Base-by-base conservation (phyloP, 2,113 vertebrate genomes). In the Paradoxurus hermaphroditus region DNA sequence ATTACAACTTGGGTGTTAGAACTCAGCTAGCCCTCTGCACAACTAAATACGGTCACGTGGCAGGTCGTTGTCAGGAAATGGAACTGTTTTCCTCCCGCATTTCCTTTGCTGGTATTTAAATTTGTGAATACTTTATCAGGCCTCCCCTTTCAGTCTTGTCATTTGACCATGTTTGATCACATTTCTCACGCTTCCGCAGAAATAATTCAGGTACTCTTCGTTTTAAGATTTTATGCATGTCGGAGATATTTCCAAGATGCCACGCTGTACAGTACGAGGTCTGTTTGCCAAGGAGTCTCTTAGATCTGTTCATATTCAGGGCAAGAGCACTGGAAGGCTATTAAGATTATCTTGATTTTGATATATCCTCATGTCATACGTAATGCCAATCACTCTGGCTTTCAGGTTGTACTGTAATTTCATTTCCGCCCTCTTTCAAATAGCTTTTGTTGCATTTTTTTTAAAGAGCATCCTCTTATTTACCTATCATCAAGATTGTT, bases 381-480 rank as follows among this genome's bases (percentile, higher is more conserved):
- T 68, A 41, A 44, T 79, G 94, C 67, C 68, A 79, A 0, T 79
- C 81, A 85, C 36, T 81, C 25, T 93, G 87, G 41, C 29, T 95
- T 56, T 70, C n/a, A 56, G 31, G 81, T 56, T 79, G 5, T 68
- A 29, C 13, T 82, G 0, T 56, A 46, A 19, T 93, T 93, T 91
- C 95, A 95, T 89, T 78, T 96, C 68, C 25, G 8, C 39, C 7
- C n/a, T 82, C 31, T 81, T 94, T 70, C 49, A 81, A 39, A 49
- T 83, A 62, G 19, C 15, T 59, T 86, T 65, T 81, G 23, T 81
- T 85, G 53, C 31, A 56, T 84, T 85, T 5, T 34, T 67, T 56
- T 51, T 56, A n/a, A 34, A 46, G 8, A 72, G 46, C 73, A 44
- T 78, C 11, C 63, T 67, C 3, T 62, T 83, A 67, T 65, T 86